These are phyloP conservation scores for Agapornis canus DNA, from an alignment of 2,797 vertebrate genomes.

Conservation along the genomic window DNA sequence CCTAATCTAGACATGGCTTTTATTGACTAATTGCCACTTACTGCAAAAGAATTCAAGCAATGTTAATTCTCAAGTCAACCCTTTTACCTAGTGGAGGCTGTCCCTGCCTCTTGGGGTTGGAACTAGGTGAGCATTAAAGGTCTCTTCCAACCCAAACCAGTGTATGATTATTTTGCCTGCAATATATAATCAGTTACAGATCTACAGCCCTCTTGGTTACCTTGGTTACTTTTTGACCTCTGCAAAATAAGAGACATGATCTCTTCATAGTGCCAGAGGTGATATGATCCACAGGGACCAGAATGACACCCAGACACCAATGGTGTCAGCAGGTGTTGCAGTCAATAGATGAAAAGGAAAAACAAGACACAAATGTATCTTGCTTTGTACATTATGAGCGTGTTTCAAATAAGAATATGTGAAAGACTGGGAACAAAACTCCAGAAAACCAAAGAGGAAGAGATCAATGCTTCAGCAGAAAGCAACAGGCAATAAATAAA, in stretches of 20 bases:
- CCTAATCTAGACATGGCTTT: not conserved
- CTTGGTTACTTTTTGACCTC: not conserved
- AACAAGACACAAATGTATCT: not conserved
- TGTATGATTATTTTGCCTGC: not conserved
- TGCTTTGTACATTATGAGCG: not conserved
- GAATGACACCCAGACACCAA: not conserved
- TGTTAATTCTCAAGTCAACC: not conserved
- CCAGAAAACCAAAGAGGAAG: not conserved
- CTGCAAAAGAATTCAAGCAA: not conserved
- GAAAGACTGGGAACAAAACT: not conserved
- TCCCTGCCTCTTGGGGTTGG: not conserved
- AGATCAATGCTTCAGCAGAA: not conserved
- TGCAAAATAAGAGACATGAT: fast-evolving
- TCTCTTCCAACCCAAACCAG: not conserved
- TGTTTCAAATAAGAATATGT: not conserved
- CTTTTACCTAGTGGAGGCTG: not conserved
- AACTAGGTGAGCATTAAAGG: not conserved
- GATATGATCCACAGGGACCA: not conserved
- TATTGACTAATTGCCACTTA: not conserved
- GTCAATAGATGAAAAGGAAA: not conserved
- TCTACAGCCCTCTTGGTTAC: not conserved
- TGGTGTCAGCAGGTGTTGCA: fast-evolving
- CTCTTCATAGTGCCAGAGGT: not conserved
- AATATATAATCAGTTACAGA: not conserved
- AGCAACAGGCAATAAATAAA: not conserved